Evolutionary conservation across 1,140 invertebrate species (phyloP), one percentile per base, ranked within the genome.

Genomic region (Coptotermes formosanus): DNA sequence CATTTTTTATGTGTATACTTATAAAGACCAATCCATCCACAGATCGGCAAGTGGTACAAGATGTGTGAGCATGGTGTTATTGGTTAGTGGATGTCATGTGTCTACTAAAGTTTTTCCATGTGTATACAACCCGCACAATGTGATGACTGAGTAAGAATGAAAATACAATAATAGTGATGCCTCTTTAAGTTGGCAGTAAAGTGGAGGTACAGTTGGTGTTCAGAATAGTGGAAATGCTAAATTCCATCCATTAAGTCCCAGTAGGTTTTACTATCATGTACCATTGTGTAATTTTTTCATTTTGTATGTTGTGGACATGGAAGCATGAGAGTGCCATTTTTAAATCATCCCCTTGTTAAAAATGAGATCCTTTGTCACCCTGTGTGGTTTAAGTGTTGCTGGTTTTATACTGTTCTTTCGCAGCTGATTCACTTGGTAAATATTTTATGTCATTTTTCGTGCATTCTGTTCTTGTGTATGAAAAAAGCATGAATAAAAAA

Each of bases 211-310:
- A 75, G 8, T 75, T 75, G 64, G n/a, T 75, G 64, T 75, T 75
- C 64, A 75, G 64, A 75, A 75, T 75, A 75, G 25, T 75, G 25
- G n/a, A 75, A 30, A 30, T 75, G 64, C n/a, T 75, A 25, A 75
- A 75, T 75, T 75, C 64, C 64, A 75, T 75, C 64, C 64, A 75
- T 75, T 75, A 75, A 75, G n/a, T 75, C n/a, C 64, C n/a, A 30
- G n/a, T 75, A n/a, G 64, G 14, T 75, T 75, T 30, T 75, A 75
- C 6, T 75, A 75, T 4, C 3, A 75, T 30, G 25, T 75, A 30
- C 64, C 64, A 75, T 30, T 75, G 14, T n/a, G n/a, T 30, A 55
- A 75, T 12, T 64, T 64, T 64, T 64, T 16, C 59, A 16, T 21
- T 64, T 75, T 75, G 8, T 75, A 25, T 75, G 11, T 75, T 30